Evolutionary conservation across 2,888 invertebrate genomes (phyloP).

Genomic region (Cryptus viduatorius): DNA sequence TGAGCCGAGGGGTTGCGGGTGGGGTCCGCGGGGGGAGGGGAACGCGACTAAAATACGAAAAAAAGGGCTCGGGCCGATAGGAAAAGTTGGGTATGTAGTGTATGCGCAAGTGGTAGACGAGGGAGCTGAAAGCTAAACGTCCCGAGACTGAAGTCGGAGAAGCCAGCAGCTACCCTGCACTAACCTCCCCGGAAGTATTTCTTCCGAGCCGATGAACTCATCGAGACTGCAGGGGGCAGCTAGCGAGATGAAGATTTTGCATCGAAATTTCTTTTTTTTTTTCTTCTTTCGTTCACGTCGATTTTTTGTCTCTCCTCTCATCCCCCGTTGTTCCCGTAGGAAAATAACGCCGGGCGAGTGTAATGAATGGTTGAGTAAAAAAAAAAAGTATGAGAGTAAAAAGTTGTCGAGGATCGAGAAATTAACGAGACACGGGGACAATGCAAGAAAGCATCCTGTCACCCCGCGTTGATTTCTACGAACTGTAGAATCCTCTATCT

Average conservation of each 20-base stretch:
- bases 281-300: not conserved
- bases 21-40: constrained; percentile 47
- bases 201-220: constrained; percentile 82
- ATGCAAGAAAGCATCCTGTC: constrained; percentile 77
- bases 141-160: constrained; percentile 38
- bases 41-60: constrained; percentile 51
- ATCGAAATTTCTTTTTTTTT: constrained; percentile 80
- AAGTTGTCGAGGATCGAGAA: constrained; percentile 49
- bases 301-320: constrained; percentile 33
- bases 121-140: constrained; percentile 58
- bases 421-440: constrained; percentile 73
- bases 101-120: constrained; percentile 20
- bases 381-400: constrained; percentile 39
- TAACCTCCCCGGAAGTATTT: constrained; percentile 83
- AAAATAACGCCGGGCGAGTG: constrained; percentile 49
- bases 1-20: constrained; percentile 54
- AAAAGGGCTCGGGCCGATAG: constrained; percentile 61
- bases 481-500: constrained; percentile 66
- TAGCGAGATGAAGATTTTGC: constrained; percentile 83
- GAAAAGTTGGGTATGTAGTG: constrained; percentile 48
- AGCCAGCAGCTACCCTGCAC: constrained; percentile 47
- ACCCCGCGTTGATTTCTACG: constrained; percentile 81
- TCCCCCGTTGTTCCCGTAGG: not conserved
- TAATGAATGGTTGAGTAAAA: constrained; percentile 73
- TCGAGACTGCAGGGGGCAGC: constrained; percentile 62